Percentiles rank a stretch among this genome's conserved stretches.
These are phyloP conservation scores for Chalcosyrphus nemorum DNA, from an alignment of 2,888 invertebrate species.

Conservation along the genomic window DNA sequence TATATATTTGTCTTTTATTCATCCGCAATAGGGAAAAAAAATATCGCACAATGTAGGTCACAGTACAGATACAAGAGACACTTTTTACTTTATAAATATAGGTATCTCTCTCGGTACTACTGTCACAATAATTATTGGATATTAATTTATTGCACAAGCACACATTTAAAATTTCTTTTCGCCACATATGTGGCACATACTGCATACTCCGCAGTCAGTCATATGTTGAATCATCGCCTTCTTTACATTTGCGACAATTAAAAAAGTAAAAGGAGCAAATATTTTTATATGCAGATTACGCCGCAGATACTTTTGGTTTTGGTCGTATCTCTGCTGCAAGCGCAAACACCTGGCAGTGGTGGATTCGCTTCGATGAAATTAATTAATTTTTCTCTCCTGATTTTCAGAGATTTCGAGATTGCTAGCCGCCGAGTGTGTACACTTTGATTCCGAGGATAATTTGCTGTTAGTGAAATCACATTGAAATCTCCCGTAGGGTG, in stretches of 20 bases:
- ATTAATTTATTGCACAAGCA: slow-evolving; percentile 17
- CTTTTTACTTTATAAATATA: not conserved
- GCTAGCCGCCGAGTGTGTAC: not conserved
- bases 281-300: slow-evolving; percentile 3
- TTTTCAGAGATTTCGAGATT: not conserved
- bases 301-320: not conserved
- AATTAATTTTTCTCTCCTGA: slow-evolving; percentile 31
- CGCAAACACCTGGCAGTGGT: slow-evolving; percentile 13
- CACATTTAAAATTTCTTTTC: slow-evolving; percentile 7
- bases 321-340: not conserved
- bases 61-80: not conserved
- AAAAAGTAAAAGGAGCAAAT: slow-evolving; percentile 30
- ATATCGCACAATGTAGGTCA: slow-evolving; percentile 22
- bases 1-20: not conserved
- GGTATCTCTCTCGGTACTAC: slow-evolving; percentile 12
- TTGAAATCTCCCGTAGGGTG: slow-evolving; percentile 6
- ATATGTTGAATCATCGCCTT: slow-evolving; percentile 28
- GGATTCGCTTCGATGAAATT: slow-evolving; percentile 21
- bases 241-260: slow-evolving; percentile 33
- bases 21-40: slow-evolving; percentile 1
- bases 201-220: not conserved
- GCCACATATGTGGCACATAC: not conserved
- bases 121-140: slow-evolving; percentile 28
- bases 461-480: slow-evolving; percentile 11
- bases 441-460: slow-evolving; percentile 4